Evolutionary conservation across 1,140 invertebrate species (phyloP).

Genomic region (Conus ventricosus): DNA sequence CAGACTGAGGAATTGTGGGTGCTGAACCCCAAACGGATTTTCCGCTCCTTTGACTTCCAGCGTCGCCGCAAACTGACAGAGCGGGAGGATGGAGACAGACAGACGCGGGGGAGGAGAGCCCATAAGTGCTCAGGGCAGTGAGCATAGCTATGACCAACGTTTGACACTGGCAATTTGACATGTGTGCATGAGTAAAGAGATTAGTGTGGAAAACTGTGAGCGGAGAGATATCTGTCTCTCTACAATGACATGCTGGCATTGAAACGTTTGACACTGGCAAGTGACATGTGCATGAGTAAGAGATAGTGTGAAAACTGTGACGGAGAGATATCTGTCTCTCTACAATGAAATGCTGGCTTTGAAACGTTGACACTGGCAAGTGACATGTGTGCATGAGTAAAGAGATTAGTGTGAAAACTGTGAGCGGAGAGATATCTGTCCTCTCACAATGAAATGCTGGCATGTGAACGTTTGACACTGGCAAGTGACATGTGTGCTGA

Average conservation of each 20-base stretch:
- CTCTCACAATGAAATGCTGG: neutral
- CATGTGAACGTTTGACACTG: too few species aligned
- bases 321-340: too few species aligned
- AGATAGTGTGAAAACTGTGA: too few species aligned
- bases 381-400: neutral
- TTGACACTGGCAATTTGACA: neutral
- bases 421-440: neutral
- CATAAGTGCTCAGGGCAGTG: neutral
- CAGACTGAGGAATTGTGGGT: conserved; percentile 93
- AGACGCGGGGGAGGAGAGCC: conserved; percentile 41
- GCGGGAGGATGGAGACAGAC: neutral
- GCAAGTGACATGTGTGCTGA: neutral
- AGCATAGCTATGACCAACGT: conserved; percentile 13
- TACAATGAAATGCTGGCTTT: too few species aligned
- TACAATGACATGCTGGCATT: neutral
- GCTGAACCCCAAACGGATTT: conserved; percentile 90
- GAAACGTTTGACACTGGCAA: too few species aligned
- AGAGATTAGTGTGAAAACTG: neutral
- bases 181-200: neutral
- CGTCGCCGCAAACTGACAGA: conserved; percentile 15
- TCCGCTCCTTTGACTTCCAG: conserved; percentile 77
- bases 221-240: neutral
- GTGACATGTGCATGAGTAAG: neutral
- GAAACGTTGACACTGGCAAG: neutral
- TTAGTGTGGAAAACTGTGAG: neutral